Evolutionary conservation across 2,888 invertebrate species (phyloP), one percentile per base, ranked within the genome.

Genomic region (Ptychoptera contaminata): DNA sequence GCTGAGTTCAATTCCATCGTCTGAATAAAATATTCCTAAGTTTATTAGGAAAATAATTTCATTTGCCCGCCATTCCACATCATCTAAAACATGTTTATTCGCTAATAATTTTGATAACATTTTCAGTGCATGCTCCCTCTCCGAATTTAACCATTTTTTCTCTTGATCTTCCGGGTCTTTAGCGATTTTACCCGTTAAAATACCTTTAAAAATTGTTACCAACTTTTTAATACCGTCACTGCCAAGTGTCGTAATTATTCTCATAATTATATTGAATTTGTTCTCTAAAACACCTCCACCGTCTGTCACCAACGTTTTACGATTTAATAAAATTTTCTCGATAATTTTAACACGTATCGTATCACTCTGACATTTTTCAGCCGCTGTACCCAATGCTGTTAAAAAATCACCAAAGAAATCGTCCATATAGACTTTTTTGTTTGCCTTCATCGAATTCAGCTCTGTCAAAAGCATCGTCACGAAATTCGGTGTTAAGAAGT

Each of bases 91-190:
- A 1, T 54, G 51, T 16, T 63, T 61, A 52, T 67, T 65, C 15
- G 55, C 58, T 8, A 71, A 43, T 16, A 71, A 55, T 53, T 65
- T 65, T 14, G 67, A 70, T 45, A 76, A 56, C 53, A 73, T 59
- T 54, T 72, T 71, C 9, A 76, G 76, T 11, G 79, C 77, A 57
- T 79, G 79, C 43, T 75, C 67, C 54, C 78, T 72, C 56, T 83
- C 82, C 44, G 71, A 71, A 56, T 79, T 79, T 46, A 75, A 71
- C 80, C 81, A 82, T 48, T 61, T 64, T 47, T 77, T 72, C 0
- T 56, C 49, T 10, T 53, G 45, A 45, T 63, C 53, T 9, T 53
- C 51, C 2, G 46, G 37, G 45, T 56, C 55, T 46, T 76, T 78
- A 38, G 68, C 63, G 31, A 70, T 65, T 23, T 67, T 68, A 51